These are phyloP conservation scores for Pollenia amentaria DNA, from an alignment of 2,888 invertebrate genomes.

Conservation along the genomic window DNA sequence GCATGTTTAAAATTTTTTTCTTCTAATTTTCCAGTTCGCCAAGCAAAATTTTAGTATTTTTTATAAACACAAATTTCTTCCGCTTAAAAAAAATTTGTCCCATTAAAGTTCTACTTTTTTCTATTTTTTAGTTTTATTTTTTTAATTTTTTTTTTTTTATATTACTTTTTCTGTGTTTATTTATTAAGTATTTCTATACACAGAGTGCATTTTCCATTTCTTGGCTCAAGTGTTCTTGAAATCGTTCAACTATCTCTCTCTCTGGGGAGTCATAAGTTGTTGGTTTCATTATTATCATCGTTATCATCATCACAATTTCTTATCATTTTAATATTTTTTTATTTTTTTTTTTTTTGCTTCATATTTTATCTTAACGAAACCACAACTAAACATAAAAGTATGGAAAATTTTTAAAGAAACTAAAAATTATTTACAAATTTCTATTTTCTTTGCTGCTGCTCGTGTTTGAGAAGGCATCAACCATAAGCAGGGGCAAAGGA, in stretches of 20 bases:
- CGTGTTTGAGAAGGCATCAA: background rate
- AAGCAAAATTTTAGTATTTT: constrained; percentile 21
- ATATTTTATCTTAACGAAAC: constrained; percentile 13
- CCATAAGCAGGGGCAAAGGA: background rate
- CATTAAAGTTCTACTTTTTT: background rate
- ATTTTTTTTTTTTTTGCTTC: too few relatives aligned
- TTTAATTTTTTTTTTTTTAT: background rate
- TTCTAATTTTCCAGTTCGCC: constrained; percentile 55
- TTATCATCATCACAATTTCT: constrained; percentile 26
- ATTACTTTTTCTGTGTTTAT: constrained; percentile 9
- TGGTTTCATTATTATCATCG: constrained; percentile 40
- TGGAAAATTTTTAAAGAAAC: constrained; percentile 19
- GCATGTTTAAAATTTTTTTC: background rate
- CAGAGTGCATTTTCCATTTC: constrained; percentile 10
- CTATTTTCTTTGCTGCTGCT: background rate
- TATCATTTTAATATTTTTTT: constrained; percentile 4
- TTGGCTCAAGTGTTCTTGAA: constrained; percentile 46
- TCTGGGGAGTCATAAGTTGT: constrained; percentile 60
- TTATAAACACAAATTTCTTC: background rate
- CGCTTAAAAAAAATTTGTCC: background rate
- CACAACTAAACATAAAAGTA: constrained; percentile 19
- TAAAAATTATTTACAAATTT: constrained; percentile 42
- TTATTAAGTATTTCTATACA: constrained; percentile 41
- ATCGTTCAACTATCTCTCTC: constrained; percentile 62
- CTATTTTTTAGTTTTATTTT: background rate